These are phyloP conservation scores for Dastarcus helophoroides DNA, from an alignment of 2,888 invertebrate species.

Conservation along the genomic window DNA sequence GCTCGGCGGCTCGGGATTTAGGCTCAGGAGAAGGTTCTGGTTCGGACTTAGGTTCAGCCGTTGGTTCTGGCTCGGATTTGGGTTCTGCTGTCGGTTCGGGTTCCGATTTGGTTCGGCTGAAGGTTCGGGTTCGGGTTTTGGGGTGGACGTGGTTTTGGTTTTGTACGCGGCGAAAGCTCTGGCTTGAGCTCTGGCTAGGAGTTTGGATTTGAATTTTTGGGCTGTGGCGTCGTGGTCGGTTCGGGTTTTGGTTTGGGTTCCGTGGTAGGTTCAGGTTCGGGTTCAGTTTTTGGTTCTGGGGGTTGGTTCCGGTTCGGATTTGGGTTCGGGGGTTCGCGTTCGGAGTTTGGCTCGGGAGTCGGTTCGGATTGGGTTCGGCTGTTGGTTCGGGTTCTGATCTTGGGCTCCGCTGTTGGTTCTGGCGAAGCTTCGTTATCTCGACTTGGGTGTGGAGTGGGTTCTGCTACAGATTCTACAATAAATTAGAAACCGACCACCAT, in stretches of 20 bases:
- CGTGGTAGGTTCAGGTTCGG: constrained; percentile 38
- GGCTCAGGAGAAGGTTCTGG: constrained; percentile 32
- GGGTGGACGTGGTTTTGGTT: constrained; percentile 36
- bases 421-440: constrained; percentile 34
- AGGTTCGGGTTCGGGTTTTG: constrained; percentile 27
- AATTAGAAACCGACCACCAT: constrained; percentile 28
- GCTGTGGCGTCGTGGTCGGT: constrained; percentile 5
- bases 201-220: constrained; percentile 26
- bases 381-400: constrained; percentile 31
- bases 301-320: constrained; percentile 33
- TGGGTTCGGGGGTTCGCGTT: constrained; percentile 29
- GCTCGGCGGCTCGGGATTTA: constrained; percentile 35
- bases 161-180: constrained; percentile 33
- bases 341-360: constrained; percentile 28
- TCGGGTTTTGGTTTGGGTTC: constrained; percentile 28
- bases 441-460: constrained; percentile 33
- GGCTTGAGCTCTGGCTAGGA: constrained; percentile 31
- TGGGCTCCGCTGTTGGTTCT: constrained; percentile 26
- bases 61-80: constrained; percentile 33
- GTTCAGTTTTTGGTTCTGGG: constrained; percentile 34
- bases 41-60: constrained; percentile 28
- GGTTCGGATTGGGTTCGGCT: constrained; percentile 35
- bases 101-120: constrained; percentile 34
- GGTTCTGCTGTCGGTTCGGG: constrained; percentile 39
- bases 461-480: constrained; percentile 26